Conservation (phyloP, 1,140 invertebrate genomes). For the Drepana arcuata region DNA sequence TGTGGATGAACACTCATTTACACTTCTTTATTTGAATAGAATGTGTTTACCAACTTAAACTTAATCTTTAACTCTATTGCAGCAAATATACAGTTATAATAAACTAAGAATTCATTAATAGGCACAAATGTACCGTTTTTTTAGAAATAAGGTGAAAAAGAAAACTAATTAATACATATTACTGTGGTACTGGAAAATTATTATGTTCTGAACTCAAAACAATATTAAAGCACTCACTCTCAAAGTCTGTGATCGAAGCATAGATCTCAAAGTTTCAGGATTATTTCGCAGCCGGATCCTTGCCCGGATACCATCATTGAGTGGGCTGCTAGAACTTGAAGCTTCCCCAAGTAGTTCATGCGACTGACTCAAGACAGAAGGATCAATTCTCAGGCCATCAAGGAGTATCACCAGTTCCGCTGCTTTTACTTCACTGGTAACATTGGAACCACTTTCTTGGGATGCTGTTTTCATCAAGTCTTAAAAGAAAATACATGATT, state of each 20-base stretch:
- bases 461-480: constrained; percentile 61
- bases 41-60: too few species aligned
- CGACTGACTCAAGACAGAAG: constrained; percentile 38
- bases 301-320: constrained; percentile 80
- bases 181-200: too few species aligned
- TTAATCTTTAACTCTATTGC: too few species aligned
- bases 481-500: constrained; percentile 31
- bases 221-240: constrained; percentile 32
- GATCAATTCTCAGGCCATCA: constrained; percentile 57
- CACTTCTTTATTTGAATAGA: too few species aligned
- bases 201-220: constrained; percentile 2
- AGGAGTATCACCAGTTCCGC: constrained; percentile 52
- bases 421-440: constrained; percentile 46
- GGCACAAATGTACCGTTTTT: too few species aligned
- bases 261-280: constrained; percentile 37
- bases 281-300: constrained; percentile 75
- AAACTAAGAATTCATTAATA: too few species aligned
- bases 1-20: too few species aligned
- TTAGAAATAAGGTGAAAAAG: too few species aligned
- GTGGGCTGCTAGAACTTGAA: constrained; percentile 67
- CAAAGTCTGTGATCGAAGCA: constrained; percentile 32
- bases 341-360: constrained; percentile 45
- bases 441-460: constrained; percentile 38
- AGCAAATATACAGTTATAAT: too few species aligned
- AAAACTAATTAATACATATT: not conserved